A percentile compares a stretch with the other conserved stretches of the same genome.
These are phyloP conservation scores for Catocala fraxini DNA, from an alignment of 2,888 invertebrate genomes.

Conservation along the genomic window DNA sequence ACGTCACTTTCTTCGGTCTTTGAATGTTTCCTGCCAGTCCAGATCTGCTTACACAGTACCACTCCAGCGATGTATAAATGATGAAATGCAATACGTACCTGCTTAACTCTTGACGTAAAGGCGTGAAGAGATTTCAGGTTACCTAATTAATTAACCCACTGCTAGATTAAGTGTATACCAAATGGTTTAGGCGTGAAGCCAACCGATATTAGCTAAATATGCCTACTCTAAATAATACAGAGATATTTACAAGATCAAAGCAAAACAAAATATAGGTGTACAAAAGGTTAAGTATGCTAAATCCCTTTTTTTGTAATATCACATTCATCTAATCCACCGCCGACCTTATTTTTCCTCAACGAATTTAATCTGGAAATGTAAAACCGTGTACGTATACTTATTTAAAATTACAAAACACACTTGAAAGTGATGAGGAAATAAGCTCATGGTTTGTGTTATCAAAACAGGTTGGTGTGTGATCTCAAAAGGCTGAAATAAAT, in stretches of 20 bases:
- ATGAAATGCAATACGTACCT: too few relatives aligned
- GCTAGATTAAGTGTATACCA: too few relatives aligned
- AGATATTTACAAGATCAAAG: not conserved
- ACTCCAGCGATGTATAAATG: too few relatives aligned
- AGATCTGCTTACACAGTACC: too few relatives aligned
- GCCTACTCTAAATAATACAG: too few relatives aligned
- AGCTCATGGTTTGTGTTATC: slow-evolving; percentile 10
- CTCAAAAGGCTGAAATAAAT: slow-evolving; percentile 34
- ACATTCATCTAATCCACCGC: not conserved
- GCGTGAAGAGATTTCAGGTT: too few relatives aligned
- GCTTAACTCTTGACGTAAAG: too few relatives aligned
- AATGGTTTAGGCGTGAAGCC: too few relatives aligned
- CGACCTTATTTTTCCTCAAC: not conserved
- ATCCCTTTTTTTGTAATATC: slow-evolving; percentile 2
- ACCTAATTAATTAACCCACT: too few relatives aligned
- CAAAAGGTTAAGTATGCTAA: slow-evolving; percentile 3
- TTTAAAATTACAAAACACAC: slow-evolving; percentile 25
- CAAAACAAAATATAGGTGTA: not conserved
- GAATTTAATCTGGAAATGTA: slow-evolving; percentile 13
- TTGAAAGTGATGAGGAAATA: slow-evolving; percentile 24
- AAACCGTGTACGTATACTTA: slow-evolving; percentile 9
- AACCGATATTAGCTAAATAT: too few relatives aligned
- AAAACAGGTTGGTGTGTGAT: slow-evolving; percentile 20
- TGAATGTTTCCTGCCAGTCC: too few relatives aligned
- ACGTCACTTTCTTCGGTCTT: too few relatives aligned